A percentile compares a stretch with the other conserved stretches of the same genome.
Evolutionary conservation across 2,113 vertebrate genomes (phyloP).

Genomic region (Microtus richardsoni): DNA sequence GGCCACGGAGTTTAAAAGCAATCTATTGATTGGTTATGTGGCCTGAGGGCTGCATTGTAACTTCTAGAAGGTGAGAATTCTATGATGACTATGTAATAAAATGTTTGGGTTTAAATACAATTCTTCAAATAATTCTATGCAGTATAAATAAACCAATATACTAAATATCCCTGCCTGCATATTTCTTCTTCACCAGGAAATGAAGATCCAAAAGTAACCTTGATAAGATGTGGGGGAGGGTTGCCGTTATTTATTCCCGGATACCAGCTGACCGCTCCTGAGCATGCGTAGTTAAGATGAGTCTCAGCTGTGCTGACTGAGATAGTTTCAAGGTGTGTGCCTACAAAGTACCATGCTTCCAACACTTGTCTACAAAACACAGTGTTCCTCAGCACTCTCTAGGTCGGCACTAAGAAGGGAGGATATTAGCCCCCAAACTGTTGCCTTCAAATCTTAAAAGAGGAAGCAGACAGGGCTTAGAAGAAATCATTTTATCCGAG

Average conservation of each 20-base stretch:
- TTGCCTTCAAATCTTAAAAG: conserved; percentile 27
- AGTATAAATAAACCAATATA: conserved; percentile 47
- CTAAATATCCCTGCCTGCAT: conserved; percentile 24
- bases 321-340: not conserved
- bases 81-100: conserved; percentile 22
- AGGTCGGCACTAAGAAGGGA: not conserved
- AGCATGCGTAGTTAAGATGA: not conserved
- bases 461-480: not conserved
- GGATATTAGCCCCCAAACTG: not conserved
- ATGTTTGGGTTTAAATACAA: conserved; percentile 48
- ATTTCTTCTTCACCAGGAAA: conserved; percentile 49
- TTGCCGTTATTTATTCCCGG: conserved; percentile 33
- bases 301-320: not conserved
- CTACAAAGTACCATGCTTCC: not conserved
- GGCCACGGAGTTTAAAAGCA: not conserved
- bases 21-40: not conserved
- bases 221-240: not conserved
- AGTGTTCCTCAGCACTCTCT: not conserved
- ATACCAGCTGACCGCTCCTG: not conserved
- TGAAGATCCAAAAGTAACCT: conserved; percentile 9
- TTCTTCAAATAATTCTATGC: conserved; percentile 58
- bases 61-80: conserved; percentile 16
- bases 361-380: not conserved
- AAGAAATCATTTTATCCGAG: conserved; percentile 12
- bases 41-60: not conserved